These are phyloP conservation scores for Ips typographus DNA, from an alignment of 1,140 invertebrate genomes.

Conservation along the genomic window DNA sequence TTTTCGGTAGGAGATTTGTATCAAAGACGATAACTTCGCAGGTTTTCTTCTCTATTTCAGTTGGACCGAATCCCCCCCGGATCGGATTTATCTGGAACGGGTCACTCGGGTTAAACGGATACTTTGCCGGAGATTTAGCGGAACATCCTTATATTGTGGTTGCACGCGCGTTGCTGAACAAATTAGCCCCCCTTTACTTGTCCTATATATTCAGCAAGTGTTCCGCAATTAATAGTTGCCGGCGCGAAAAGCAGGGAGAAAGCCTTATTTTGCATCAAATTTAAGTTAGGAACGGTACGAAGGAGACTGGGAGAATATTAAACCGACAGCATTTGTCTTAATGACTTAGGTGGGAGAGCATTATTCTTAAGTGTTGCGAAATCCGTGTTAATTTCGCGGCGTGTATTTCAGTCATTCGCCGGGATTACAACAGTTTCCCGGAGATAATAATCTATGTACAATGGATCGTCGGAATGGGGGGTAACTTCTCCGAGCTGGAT, in stretches of 20 bases:
- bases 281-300: conserved; percentile 24
- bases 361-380: conserved; percentile 33
- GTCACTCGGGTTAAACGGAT: too few relatives aligned
- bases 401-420: conserved; percentile 29
- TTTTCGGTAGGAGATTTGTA: too few relatives aligned
- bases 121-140: too few relatives aligned
- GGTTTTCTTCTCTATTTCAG: too few relatives aligned
- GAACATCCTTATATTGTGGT: too few relatives aligned
- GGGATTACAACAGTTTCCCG: conserved; percentile 17
- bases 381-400: conserved; percentile 33
- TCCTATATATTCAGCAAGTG: conserved; percentile 30
- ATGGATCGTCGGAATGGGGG: conserved; percentile 11
- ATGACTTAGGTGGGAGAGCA: conserved; percentile 33
- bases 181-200: conserved; percentile 26
- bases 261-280: conserved; percentile 33
- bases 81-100: too few relatives aligned
- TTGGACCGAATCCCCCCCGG: too few relatives aligned
- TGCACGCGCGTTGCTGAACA: not conserved
- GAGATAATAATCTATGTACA: conserved; percentile 23
- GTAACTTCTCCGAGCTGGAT: not conserved
- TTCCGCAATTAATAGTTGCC: conserved; percentile 27
- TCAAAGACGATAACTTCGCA: too few relatives aligned
- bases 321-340: conserved; percentile 27
- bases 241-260: not conserved
- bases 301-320: conserved; percentile 19